phyloP scores from a whole-genome alignment of 2,888 invertebrate genomes.

The Cantharis rufa region DNA sequence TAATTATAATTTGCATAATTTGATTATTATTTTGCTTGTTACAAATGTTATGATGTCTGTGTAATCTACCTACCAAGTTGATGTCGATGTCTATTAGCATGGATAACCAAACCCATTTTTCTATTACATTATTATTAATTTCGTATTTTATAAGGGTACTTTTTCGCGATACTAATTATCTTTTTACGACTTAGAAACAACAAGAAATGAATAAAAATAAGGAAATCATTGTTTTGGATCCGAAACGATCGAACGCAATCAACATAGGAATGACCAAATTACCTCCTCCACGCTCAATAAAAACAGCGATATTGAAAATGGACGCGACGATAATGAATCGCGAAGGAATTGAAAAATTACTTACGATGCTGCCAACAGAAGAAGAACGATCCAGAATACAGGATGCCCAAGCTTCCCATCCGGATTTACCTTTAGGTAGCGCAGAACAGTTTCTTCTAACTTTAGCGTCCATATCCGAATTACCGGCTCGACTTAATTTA shows the following conservation, averaged over 20 bases:
- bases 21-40: not conserved
- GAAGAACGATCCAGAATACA: slow-evolving; percentile 90
- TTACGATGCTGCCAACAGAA: slow-evolving; percentile 96
- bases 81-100: not conserved
- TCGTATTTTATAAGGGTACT: not conserved
- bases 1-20: not conserved
- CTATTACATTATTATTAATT: not conserved
- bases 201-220: slow-evolving; percentile 84
- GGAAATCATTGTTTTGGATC: slow-evolving; percentile 91
- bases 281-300: slow-evolving; percentile 96
- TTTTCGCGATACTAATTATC: not conserved
- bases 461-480: slow-evolving; percentile 92
- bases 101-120: slow-evolving; percentile 7
- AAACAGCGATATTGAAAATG: slow-evolving; percentile 99
- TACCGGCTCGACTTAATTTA: slow-evolving; percentile 88
- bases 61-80: not conserved
- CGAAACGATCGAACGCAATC: slow-evolving; percentile 97
- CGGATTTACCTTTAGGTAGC: slow-evolving; percentile 88
- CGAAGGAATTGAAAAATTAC: slow-evolving; percentile 96
- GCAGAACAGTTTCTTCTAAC: slow-evolving; percentile 99
- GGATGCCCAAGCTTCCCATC: slow-evolving; percentile 91
- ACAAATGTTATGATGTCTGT: not conserved
- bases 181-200: slow-evolving; percentile 65
- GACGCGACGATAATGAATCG: slow-evolving; percentile 97
- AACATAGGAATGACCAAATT: slow-evolving; percentile 99